Evolutionary conservation across 2,888 invertebrate species (phyloP).

Genomic region (Harpalus rubripes): DNA sequence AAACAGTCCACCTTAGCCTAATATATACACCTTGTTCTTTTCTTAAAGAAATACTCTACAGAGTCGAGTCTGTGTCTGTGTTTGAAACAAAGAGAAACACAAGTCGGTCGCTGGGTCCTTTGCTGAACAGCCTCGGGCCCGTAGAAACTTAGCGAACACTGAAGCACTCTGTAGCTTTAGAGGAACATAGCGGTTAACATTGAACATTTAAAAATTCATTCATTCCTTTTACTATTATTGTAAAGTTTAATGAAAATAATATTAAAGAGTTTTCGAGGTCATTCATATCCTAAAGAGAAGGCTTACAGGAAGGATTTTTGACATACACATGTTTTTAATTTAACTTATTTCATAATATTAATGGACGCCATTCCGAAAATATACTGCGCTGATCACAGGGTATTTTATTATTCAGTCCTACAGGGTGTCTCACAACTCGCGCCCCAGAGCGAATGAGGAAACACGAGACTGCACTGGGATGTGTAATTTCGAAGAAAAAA

Average conservation of each 20-base stretch:
- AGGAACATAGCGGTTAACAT: not conserved
- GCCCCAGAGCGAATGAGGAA: too few species aligned
- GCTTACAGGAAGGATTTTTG: too few species aligned
- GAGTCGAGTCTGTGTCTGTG: slow-evolving; percentile 41
- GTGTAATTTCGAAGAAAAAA: too few species aligned
- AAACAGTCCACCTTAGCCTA: slow-evolving; percentile 38
- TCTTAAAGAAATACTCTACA: slow-evolving; percentile 48
- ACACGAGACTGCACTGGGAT: too few species aligned
- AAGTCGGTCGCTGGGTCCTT: slow-evolving; percentile 19
- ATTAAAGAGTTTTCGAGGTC: too few species aligned
- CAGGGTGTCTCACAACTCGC: too few species aligned
- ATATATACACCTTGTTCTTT: slow-evolving; percentile 44
- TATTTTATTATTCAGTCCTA: too few species aligned
- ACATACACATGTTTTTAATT: too few species aligned
- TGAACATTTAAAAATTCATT: not conserved
- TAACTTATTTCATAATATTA: too few species aligned
- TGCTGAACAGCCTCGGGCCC: slow-evolving; percentile 22
- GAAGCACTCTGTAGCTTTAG: not conserved
- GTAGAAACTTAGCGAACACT: slow-evolving; percentile 29
- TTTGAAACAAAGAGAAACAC: slow-evolving; percentile 50
- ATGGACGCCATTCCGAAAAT: too few species aligned
- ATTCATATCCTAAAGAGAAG: too few species aligned
- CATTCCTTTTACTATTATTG: not conserved
- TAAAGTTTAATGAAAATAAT: not conserved
- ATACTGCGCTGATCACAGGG: too few species aligned